Base-by-base conservation (phyloP, 1,140 invertebrate species). In the Diorhabda sublineata region DNA sequence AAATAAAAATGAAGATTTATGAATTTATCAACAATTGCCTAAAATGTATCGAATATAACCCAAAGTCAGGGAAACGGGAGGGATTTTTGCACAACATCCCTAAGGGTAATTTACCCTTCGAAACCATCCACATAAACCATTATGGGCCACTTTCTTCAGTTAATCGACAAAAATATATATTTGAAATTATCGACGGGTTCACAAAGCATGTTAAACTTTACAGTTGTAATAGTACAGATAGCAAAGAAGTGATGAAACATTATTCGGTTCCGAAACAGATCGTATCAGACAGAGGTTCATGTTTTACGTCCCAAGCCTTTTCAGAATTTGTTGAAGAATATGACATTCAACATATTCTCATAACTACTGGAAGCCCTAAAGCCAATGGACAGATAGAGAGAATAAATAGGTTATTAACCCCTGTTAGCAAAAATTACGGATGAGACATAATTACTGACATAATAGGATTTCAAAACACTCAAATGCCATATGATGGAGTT, bases 121-220 rank as follows among this genome's bases (percentile, higher is more conserved):
- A 68, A 5, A 75, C 69, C 0, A 11, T 77, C 6, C 78, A 79
- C 68, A 71, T 79, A 8, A 77, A 80, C 59, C 78, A 80, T 73
- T 71, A 74, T 41, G 77, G 76, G 3, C 77, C 78, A 43, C 26
- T 74, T 45, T 66, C 69, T 63, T 60, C 66, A 0, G 5, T 5
- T 5, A 59, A 45, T 6, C 45, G 56, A 9, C 63, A 74, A 5
- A 69, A 64, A 69, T 73, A 76, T 63, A 64, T 78, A 45, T 73
- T 77, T n/a, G 67, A 47, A 41, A 60, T 76, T n/a, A 62, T 78
- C 8, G 76, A 78, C 44, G 71, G 45, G 9, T 76, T 76, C 64
- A 73, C 74, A 2, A 78, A 77, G 70, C 76, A 68, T 71, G 61
- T 72, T 41, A 70, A 69, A 60, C 60, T 75, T 3, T 75, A 73